Base-by-base conservation (phyloP, 1,140 invertebrate species). In the Halotydeus destructor region DNA sequence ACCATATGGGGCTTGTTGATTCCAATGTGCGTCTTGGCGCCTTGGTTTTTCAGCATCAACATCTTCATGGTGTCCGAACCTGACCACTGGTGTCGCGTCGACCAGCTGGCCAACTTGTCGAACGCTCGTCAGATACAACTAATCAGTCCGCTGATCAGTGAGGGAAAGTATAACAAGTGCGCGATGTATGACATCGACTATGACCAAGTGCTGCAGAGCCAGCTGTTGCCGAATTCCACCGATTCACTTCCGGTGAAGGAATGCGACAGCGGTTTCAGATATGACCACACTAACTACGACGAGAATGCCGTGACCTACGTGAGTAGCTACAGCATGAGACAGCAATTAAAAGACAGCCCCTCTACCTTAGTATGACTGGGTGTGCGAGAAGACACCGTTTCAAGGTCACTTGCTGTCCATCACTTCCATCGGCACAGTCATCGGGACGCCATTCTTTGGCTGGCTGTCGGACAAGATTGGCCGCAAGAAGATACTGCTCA, bases 401-500 rank as follows among this genome's bases (percentile, higher is more conserved):
- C 68, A 70, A 14, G 66, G 69, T 30, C 69, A 67, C 5, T 68
- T 69, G 34, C 71, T 70, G 38, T 70, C 72, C 3, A 60, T 74
- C 24, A 74, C 74, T 53, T 73, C 72, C 61, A 68, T 74, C 6
- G 73, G 73, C 11, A 72, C 71, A 22, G 65, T 75, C 11, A 71
- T 76, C 48, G 71, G 73, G 2, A 75, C 74, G 48, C 62, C 74
- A 5, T 63, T 75, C n/a, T 75, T 74, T 49, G 72, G 72, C 19
- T 72, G 68, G 66, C 68, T 75, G 46, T 72, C 72, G 11, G 74
- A 76, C 51, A 55, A 50, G 57, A 57, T 30, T 30, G 32, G 50
- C 46, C 38, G 54, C 53, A 8, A 44, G 54, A 8, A 38, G 49
- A 25, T 36, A 45, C 6, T 48, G 52, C 5, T 58, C 55, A 38